Evolutionary conservation across 2,113 vertebrate species (phyloP), one percentile per base, ranked within the genome.

Genomic region (Oreochromis tanganicae): DNA sequence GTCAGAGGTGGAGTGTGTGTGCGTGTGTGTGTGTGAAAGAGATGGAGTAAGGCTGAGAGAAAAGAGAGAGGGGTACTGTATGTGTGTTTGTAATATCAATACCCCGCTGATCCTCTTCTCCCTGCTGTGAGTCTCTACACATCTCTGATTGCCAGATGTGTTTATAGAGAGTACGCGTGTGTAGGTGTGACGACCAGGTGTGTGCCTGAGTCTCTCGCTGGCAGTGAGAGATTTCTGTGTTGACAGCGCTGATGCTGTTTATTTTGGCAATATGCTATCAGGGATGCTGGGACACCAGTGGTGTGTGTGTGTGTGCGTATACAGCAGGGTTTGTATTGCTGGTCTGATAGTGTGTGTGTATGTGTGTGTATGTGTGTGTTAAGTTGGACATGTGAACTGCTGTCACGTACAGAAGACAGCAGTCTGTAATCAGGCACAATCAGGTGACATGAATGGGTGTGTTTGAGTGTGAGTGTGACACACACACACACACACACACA

Each of bases 241-340:
- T 93, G 91, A 91, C 88, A 91, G 71, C 82, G 73, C 80, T 91
- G 93, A 92, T 94, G 90, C 83, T 94, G 94, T 93, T 95, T 93
- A 93, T 95, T 94, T 94, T 93, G 88, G 88, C 86, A 93, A 92
- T 89, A 91, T 88, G 87, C 83, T 91, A 82, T 79, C 71, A 85
- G 82, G 79, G 87, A 85, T 14, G 12, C 17, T 75, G 88, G 83
- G 90, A 92, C 59, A 46, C 32, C 73, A 54, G 17, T 1, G 83
- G 43, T 75, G 71, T 75, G 14, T 32, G 21, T 38, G 32, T 48
- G 66, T 0, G 36, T 38, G 63, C 7, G 11, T 61, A 32, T 68
- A 55, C 13, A 19, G 36, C 68, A 80, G 83, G 83, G 43, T 43
- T 46, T 57, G 59, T 27, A 32, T 48, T 81, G 50, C n/a, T 34